Base-by-base conservation (phyloP, 2,888 invertebrate genomes). In the Eueremaeus valkanovi region DNA sequence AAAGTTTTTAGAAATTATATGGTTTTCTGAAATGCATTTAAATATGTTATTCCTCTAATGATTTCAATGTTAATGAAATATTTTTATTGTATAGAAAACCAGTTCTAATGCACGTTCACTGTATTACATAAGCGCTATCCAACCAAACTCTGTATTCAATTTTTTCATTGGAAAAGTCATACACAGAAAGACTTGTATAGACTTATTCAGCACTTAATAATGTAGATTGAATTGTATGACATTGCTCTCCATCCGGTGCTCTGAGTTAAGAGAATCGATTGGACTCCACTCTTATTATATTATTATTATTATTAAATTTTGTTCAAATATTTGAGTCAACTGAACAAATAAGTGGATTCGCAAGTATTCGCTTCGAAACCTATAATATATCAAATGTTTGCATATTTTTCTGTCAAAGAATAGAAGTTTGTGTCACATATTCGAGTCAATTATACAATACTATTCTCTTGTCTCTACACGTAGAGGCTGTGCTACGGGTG, bases 111-210 rank as follows among this genome's bases (percentile, higher is more conserved):
- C 24, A 40, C 0, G 68, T n/a, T 13, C 36, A 68, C 40, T 21
- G 33, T 33, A 68, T 68, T 68, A 24, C 68, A 68, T 68, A 68
- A 68, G 6, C 11, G 24, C 24, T 40, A 40, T 24, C 42, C 68
- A 68, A 68, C 68, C 42, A 68, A 68, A 68, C 11, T n/a, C 11
- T 36, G 31, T 18, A 11, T 63, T n/a, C n/a, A n/a, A n/a, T n/a
- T n/a, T n/a, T n/a, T 29, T 63, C 63, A 63, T 63, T 63, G 63
- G 63, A 63, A 51, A 21, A 33, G 63, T n/a, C 36, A 33, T 18
- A 33, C 6, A 11, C 33, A n/a, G 16, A 63, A 5, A 63, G 31
- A 33, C n/a, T 5, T n/a, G 24, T 18, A 24, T 18, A 13, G 63
- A 55, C 24, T 55, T 55, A 24, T 63, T 29, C 18, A 33, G 33